A percentile compares a stretch with the other conserved stretches of the same genome.
phyloP scores from a whole-genome alignment of 2,113 vertebrate species.

The Ovibos moschatus region DNA sequence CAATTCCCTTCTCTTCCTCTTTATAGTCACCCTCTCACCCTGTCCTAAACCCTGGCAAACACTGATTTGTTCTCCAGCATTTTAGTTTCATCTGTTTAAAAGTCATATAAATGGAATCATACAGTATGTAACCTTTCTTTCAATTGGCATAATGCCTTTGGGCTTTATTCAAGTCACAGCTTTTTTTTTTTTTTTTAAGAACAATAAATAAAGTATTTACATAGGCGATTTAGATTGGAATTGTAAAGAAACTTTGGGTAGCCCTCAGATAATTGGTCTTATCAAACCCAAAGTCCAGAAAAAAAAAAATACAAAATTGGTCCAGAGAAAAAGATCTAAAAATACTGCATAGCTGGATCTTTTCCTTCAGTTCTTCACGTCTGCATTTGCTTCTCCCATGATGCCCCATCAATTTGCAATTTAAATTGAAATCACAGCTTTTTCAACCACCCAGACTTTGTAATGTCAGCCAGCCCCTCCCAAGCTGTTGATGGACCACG shows the following conservation, averaged over 20 bases:
- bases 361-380: constrained; percentile 32
- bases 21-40: background rate
- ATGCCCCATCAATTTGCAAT: constrained; percentile 67
- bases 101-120: background rate
- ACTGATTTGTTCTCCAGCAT: background rate
- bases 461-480: constrained; percentile 66
- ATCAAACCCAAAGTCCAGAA: constrained; percentile 29
- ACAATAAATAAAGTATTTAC: background rate
- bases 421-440: constrained; percentile 72
- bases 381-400: constrained; percentile 46
- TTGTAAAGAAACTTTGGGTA: background rate
- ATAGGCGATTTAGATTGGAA: background rate
- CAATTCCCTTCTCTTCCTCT: background rate
- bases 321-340: constrained; percentile 48
- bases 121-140: constrained; percentile 10
- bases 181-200: background rate
- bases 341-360: constrained; percentile 60
- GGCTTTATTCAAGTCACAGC: background rate
- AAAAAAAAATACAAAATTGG: constrained; percentile 40
- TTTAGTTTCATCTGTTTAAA: background rate
- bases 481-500: constrained; percentile 57
- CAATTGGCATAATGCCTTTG: background rate
- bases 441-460: constrained; percentile 63
- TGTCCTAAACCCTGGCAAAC: background rate
- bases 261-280: background rate